phyloP scores from a whole-genome alignment of 2,888 invertebrate species.

The Eledona agricola region DNA sequence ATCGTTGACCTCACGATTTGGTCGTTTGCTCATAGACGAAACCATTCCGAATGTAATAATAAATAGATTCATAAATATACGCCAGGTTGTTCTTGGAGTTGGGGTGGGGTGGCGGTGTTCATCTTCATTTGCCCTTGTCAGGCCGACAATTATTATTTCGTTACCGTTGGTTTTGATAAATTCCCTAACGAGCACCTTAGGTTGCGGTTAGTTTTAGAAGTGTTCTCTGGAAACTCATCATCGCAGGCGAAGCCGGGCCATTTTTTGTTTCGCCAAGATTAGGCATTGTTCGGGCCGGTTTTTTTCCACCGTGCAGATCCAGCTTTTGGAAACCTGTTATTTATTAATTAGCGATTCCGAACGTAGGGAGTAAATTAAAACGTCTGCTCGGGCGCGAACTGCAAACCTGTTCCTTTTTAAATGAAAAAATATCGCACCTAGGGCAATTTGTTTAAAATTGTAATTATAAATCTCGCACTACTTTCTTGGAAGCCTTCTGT shows the following conservation, averaged over 20 bases:
- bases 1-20: conserved; percentile 34
- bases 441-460: conserved; percentile 16
- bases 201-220: conserved; percentile 11
- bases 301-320: too few relatives aligned
- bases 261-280: conserved; percentile 23
- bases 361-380: conserved; percentile 15
- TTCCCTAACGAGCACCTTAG: conserved; percentile 19
- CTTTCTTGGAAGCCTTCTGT: conserved; percentile 18
- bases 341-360: conserved; percentile 14
- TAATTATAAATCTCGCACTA: conserved; percentile 26
- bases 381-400: conserved; percentile 9
- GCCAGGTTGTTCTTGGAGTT: conserved; percentile 18
- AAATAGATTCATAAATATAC: conserved; percentile 33
- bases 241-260: too few relatives aligned
- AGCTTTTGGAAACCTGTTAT: conserved; percentile 3
- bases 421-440: conserved; percentile 14
- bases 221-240: too few relatives aligned
- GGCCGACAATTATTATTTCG: conserved; percentile 23
- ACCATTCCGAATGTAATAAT: conserved; percentile 20
- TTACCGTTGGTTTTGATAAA: conserved; percentile 27
- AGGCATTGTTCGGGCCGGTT: too few relatives aligned
- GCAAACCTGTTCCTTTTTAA: conserved; percentile 13
- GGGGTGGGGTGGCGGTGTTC: conserved; percentile 24
- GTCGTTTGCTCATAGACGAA: conserved; percentile 14
- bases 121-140: conserved; percentile 20